Conservation (phyloP, 2,797 vertebrate species). For the Pseudomugil tenellus region DNA sequence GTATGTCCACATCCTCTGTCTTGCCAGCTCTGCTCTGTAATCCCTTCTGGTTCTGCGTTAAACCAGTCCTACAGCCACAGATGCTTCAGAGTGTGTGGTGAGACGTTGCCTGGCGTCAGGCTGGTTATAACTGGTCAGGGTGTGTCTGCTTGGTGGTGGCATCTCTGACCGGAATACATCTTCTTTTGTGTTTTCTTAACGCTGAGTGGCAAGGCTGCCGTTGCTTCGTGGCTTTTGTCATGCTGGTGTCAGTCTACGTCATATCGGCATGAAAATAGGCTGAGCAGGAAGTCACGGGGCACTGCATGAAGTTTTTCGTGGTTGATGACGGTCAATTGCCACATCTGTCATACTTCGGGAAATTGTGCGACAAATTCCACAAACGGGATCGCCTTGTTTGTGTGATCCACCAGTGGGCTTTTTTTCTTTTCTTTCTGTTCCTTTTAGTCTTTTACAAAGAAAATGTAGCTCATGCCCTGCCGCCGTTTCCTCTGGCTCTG, state of each 20-base stretch:
- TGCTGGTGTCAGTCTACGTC: neutral
- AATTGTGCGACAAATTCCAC: neutral
- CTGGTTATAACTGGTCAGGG: conserved; percentile 53
- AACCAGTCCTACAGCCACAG: conserved; percentile 2
- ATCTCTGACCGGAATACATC: conserved; percentile 22
- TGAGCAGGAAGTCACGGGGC: neutral
- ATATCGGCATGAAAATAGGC: neutral
- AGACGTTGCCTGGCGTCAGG: conserved; percentile 46
- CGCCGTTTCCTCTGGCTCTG: too few species aligned
- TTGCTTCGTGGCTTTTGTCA: neutral
- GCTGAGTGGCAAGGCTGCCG: neutral
- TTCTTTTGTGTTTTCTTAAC: neutral
- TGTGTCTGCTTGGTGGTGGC: conserved; percentile 48
- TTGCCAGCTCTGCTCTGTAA: neutral
- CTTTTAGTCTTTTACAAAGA: too few species aligned
- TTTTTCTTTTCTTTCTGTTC: neutral
- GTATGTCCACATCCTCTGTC: neutral
- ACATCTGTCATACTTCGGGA: neutral
- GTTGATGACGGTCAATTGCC: neutral
- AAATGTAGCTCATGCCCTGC: neutral
- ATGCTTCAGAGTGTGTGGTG: conserved; percentile 41
- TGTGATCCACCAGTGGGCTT: neutral
- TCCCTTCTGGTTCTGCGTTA: neutral
- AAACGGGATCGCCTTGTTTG: neutral
- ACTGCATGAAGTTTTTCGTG: neutral